Conservation (phyloP, 2,888 invertebrate genomes). For the Pammene fasciana region DNA sequence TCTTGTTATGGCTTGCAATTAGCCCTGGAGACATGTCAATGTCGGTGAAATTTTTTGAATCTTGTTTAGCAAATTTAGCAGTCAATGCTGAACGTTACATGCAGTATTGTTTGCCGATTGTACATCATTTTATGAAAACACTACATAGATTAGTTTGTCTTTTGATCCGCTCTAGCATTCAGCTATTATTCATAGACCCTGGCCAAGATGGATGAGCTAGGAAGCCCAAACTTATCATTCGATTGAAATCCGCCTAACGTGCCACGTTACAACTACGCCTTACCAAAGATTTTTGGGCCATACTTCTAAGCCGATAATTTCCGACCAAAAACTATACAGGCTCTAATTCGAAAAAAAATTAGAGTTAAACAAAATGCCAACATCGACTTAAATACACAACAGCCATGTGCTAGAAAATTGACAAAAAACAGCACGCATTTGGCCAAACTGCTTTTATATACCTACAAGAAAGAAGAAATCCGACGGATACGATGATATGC, state of each 20-base stretch:
- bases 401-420: background rate
- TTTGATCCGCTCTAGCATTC: conserved; percentile 8
- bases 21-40: background rate
- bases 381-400: background rate
- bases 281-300: conserved; percentile 2
- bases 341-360: background rate
- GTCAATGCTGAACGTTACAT: conserved; percentile 6
- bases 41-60: conserved; percentile 14
- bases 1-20: conserved; percentile 14
- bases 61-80: conserved; percentile 9
- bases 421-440: background rate
- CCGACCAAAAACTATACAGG: conserved; percentile 1
- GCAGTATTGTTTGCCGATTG: background rate
- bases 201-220: background rate
- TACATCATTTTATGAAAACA: background rate
- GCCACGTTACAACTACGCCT: conserved; percentile 1
- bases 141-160: background rate
- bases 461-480: too few species aligned
- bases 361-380: background rate
- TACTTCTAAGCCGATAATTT: background rate
- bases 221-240: background rate
- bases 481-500: too few species aligned
- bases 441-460: background rate
- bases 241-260: conserved; percentile 1
- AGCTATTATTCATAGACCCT: conserved; percentile 2